Base-by-base conservation (phyloP, 2,888 invertebrate species). In the Eristalis tenax region DNA sequence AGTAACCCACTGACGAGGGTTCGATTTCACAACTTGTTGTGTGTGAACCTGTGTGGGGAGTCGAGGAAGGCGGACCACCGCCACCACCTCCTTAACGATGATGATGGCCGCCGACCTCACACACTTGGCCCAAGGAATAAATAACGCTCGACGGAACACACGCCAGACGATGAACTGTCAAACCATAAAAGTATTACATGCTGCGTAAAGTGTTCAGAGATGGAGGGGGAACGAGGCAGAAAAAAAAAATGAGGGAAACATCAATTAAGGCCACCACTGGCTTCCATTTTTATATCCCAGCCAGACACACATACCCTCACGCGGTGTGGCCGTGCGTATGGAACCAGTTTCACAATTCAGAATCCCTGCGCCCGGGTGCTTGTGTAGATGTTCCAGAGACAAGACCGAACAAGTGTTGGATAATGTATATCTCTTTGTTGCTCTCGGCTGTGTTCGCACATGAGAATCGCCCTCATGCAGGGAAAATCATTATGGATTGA, bases 11-110 rank as follows among this genome's bases (percentile, higher is more conserved):
- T 50, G 50, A 56, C 74, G 63, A 64, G 68, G 32, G 28, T 63
- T 74, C 56, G 18, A 64, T 68, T 74, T 68, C 80, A 74, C 50
- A 50, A 50, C 74, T 74, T 74, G 80, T 68, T 80, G 38, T 74
- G 38, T 74, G 80, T 15, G 64, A 8, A 10, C n/a, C n/a, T n/a
- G n/a, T n/a, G n/a, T n/a, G n/a, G n/a, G n/a, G n/a, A n/a, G n/a
- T n/a, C n/a, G 15, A 18, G 28, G 26, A 18, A 3, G 3, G n/a
- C 43, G 15, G 32, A 32, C 13, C 6, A 15, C 63, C 15, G 13
- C 59, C 73, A 63, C 6, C 26, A 4, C 18, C 43, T 63, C 22
- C 23, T 50, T 50, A 63, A 50, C 43, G 18, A 6, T 6, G 40
- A 43, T 61, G 28, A 8, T 15, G 22, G 35, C 5, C 26, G 23